Evolutionary conservation across 1,140 invertebrate species (phyloP).

Genomic region (Panulirus ornatus): DNA sequence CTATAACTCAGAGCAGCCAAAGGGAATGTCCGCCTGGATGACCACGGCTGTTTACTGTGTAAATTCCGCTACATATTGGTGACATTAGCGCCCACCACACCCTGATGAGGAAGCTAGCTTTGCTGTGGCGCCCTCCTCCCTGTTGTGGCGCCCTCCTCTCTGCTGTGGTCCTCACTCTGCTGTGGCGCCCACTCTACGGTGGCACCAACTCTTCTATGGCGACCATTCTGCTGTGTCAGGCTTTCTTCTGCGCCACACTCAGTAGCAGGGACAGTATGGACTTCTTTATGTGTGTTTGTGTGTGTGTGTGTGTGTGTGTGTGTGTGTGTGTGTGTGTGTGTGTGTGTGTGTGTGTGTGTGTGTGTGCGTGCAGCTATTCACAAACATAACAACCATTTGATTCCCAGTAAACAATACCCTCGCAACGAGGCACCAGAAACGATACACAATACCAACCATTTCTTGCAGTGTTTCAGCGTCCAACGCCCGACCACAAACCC

Average conservation of each 20-base stretch:
- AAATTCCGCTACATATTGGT: slow-evolving; percentile 20
- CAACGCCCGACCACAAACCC: neutral
- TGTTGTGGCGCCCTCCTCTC: too few species aligned
- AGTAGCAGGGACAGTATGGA: too few species aligned
- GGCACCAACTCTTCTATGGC: too few species aligned
- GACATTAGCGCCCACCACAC: neutral
- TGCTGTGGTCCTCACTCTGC: too few species aligned
- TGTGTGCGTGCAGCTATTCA: neutral
- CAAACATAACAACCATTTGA: neutral
- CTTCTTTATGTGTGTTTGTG: too few species aligned
- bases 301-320: slow-evolving; percentile 4
- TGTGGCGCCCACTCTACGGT: too few species aligned
- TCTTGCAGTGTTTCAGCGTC: neutral
- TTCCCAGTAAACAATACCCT: neutral
- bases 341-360: neutral
- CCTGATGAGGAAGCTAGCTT: neutral
- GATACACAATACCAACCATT: neutral
- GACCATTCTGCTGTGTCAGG: too few species aligned
- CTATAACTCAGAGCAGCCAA: neutral
- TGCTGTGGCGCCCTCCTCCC: neutral
- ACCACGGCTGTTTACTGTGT: slow-evolving; percentile 59
- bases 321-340: slow-evolving; percentile 5
- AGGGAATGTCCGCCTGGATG: slow-evolving; percentile 45
- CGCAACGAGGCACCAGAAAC: neutral
- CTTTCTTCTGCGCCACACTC: neutral